Conservation (phyloP, 2,797 vertebrate genomes). For the Oreochromis mossambicus region DNA sequence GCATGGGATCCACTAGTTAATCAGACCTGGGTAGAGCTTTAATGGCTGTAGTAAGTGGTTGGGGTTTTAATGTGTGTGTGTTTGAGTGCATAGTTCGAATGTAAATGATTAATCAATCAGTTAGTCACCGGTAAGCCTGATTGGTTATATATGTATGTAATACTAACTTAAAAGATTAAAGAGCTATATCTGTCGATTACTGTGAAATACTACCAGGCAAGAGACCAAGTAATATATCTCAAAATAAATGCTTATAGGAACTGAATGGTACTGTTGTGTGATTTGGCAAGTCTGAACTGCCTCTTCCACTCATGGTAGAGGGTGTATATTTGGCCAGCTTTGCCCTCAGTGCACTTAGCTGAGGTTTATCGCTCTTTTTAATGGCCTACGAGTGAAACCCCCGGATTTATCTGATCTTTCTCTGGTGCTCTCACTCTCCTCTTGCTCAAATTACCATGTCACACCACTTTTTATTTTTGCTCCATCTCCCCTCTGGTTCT, state of each 20-base stretch:
- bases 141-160: neutral
- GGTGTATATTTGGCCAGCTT: conserved; percentile 14
- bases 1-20: neutral
- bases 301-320: neutral
- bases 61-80: neutral
- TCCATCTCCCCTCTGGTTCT: neutral
- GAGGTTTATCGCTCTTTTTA: conserved; percentile 23
- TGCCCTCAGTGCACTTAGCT: conserved; percentile 12
- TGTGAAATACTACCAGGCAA: neutral
- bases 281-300: conserved; percentile 1
- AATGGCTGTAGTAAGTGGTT: neutral
- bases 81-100: neutral
- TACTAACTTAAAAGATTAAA: neutral
- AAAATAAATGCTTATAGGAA: conserved; percentile 3
- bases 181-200: neutral
- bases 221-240: neutral
- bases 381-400: conserved; percentile 10
- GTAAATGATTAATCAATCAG: conserved; percentile 1
- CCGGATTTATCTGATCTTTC: conserved; percentile 10
- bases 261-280: neutral
- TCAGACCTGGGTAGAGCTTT: neutral
- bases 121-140: neutral
- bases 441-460: conserved; percentile 2
- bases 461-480: neutral
- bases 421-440: neutral